These are phyloP conservation scores for Heteromurus nitidus DNA, from an alignment of 2,888 invertebrate species.

Conservation along the genomic window DNA sequence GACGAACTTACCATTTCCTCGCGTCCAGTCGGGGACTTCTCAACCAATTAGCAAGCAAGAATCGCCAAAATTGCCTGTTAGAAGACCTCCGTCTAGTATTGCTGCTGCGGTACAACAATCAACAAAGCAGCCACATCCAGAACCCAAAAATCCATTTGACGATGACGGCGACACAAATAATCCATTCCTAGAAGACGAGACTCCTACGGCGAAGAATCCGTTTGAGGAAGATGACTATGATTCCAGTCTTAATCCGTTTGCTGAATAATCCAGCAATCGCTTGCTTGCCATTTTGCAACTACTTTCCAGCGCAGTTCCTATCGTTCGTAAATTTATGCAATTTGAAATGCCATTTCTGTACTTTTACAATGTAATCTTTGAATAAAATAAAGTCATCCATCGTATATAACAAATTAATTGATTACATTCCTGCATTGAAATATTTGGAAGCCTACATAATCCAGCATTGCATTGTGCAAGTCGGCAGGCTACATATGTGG, in stretches of 20 bases:
- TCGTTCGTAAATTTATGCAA: too few relatives aligned
- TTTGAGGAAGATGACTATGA: constrained; percentile 80
- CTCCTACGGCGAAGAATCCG: constrained; percentile 69
- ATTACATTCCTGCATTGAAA: too few relatives aligned
- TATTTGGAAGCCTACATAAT: too few relatives aligned
- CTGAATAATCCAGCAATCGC: constrained; percentile 74
- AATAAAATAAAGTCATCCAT: too few relatives aligned
- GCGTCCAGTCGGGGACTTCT: constrained; percentile 54
- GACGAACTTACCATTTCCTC: constrained; percentile 69
- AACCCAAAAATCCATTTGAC: constrained; percentile 75
- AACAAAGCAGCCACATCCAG: constrained; percentile 22
- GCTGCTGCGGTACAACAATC: constrained; percentile 54
- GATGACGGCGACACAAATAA: constrained; percentile 75
- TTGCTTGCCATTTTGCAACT: too few relatives aligned
- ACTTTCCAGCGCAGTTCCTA: too few relatives aligned
- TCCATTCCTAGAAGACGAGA: constrained; percentile 76
- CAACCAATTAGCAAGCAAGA: constrained; percentile 30
- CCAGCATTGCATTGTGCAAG: too few relatives aligned
- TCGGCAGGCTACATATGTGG: too few relatives aligned
- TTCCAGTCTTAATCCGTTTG: constrained; percentile 85
- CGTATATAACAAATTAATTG: too few relatives aligned
- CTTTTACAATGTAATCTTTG: too few relatives aligned
- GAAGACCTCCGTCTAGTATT: constrained; percentile 52
- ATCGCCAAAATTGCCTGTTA: constrained; percentile 27
- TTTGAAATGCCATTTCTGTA: too few relatives aligned